phyloP scores from a whole-genome alignment of 2,113 vertebrate genomes.

The Etheostoma spectabile region DNA sequence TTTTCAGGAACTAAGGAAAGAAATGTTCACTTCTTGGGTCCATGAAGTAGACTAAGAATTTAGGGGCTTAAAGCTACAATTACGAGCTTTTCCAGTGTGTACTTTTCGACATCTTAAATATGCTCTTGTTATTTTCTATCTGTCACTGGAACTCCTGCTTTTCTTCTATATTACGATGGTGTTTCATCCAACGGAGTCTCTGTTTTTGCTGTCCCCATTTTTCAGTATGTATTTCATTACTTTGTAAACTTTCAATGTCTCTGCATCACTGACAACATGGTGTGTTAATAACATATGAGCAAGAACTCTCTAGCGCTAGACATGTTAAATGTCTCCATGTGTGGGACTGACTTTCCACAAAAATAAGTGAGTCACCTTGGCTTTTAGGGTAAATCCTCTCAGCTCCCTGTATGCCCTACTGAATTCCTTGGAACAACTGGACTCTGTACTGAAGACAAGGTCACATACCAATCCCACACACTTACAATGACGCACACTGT shows the following conservation, averaged over 20 bases:
- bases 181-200: neutral
- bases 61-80: neutral
- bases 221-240: neutral
- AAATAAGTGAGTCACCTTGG: slow-evolving; percentile 68
- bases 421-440: slow-evolving; percentile 73
- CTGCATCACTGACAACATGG: neutral
- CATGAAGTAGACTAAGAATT: neutral
- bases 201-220: neutral
- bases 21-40: neutral
- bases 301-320: slow-evolving; percentile 3
- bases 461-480: slow-evolving; percentile 62
- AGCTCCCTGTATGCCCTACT: slow-evolving; percentile 29
- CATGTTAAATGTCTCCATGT: neutral
- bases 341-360: slow-evolving; percentile 29
- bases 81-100: neutral
- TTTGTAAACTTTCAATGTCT: neutral
- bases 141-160: neutral
- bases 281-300: neutral
- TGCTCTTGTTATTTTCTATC: neutral
- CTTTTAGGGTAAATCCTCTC: slow-evolving; percentile 52
- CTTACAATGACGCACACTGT: slow-evolving; percentile 26
- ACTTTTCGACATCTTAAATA: neutral
- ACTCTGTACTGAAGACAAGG: slow-evolving; percentile 70
- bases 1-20: slow-evolving; percentile 2
- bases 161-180: neutral